phyloP scores from a whole-genome alignment of 2,113 vertebrate genomes.

The Eira barbara region DNA sequence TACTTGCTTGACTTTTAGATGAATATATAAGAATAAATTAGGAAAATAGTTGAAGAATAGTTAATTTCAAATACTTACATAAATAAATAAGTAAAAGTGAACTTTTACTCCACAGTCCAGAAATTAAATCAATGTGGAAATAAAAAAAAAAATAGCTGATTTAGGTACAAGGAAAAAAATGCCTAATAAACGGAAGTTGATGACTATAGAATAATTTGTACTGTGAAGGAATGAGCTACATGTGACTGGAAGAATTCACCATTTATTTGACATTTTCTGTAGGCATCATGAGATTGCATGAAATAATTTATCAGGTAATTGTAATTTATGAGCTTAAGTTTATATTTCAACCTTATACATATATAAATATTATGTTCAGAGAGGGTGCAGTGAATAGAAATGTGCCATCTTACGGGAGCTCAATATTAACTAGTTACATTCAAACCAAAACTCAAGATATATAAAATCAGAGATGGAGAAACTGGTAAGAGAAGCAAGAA shows the following conservation, averaged over 20 bases:
- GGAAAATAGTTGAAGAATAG: not conserved
- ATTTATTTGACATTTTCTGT: not conserved
- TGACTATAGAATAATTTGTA: not conserved
- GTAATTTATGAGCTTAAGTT: not conserved
- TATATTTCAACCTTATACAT: not conserved
- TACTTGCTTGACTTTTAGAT: not conserved
- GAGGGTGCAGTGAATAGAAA: not conserved
- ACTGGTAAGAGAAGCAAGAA: not conserved
- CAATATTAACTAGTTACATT: not conserved
- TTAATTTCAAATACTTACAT: not conserved
- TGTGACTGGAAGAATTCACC: not conserved
- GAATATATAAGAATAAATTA: conserved; percentile 36
- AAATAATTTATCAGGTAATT: not conserved
- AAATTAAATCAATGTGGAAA: conserved; percentile 13
- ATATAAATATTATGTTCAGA: not conserved
- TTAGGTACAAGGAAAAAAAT: not conserved
- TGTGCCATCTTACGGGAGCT: not conserved
- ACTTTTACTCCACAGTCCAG: not conserved
- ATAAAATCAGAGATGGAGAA: not conserved
- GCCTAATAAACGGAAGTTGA: not conserved
- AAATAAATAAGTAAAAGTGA: not conserved
- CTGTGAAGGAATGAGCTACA: not conserved
- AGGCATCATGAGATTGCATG: not conserved
- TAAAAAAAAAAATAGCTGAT: not conserved
- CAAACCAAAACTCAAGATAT: not conserved